Base-by-base conservation (phyloP, 2,888 invertebrate genomes). In the Eristalis intricaria region DNA sequence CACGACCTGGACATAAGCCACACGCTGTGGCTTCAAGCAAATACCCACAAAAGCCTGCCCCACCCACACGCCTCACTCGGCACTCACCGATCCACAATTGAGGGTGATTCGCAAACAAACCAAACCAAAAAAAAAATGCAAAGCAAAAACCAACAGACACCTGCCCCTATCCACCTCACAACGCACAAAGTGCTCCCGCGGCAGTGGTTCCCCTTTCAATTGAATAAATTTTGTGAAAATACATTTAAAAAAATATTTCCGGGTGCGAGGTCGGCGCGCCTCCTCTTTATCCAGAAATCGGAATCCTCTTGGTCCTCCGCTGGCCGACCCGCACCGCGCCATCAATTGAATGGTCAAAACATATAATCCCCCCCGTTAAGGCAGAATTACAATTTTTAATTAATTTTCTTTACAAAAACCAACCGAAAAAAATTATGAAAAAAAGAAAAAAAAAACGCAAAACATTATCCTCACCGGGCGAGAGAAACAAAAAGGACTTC, bases 341-440 rank as follows among this genome's bases (percentile, higher is more conserved):
- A 60, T 8, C 50, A 19, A 69, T 56, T 80, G 71, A 65, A 80
- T 61, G 80, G 84, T 75, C 71, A 66, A 60, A 68, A 75, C 71
- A 65, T 40, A 73, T 70, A 81, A 85, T 76, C 76, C 76, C 76
- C 76, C 64, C 40, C 29, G 78, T 64, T 78, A 70, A 78, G 56
- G 40, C 80, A 58, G 76, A 77, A 85, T 81, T 84, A 79, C 66
- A 66, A 75, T 76, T 85, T 85, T 85, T 85, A 85, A 85, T 85
- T 85, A 82, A 82, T 82, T 85, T 85, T 76, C 85, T 82, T 85
- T 77, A 73, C 73, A 76, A 85, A 77, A 85, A 38, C 38, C 38
- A 13, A 38, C 13, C 38, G 2, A 13, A 50, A 19, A 50, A n/a
- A 5, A n/a, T 15, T 15, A 15, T n/a, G 2, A n/a, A 43, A 43